phyloP scores from a whole-genome alignment of 2,888 invertebrate species.

The Lottia scabra region DNA sequence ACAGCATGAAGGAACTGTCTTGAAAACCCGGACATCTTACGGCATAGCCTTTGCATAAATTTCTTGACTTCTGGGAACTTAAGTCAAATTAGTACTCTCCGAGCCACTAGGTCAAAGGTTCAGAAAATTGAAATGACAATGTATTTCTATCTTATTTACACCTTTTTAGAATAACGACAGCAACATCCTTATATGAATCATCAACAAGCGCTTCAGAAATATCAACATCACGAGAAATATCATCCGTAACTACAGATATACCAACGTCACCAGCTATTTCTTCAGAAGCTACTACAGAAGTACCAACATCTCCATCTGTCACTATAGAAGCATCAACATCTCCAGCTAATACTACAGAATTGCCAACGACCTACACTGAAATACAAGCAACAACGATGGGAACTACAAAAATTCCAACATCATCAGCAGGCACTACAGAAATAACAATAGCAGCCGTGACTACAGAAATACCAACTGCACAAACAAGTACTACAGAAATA shows the following conservation, averaged over 20 bases:
- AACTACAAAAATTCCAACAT: background rate
- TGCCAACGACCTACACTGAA: background rate
- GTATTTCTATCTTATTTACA: too few relatives aligned
- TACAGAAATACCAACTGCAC: background rate
- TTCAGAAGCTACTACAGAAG: rapidly evolving
- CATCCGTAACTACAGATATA: background rate
- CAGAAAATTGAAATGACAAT: too few relatives aligned
- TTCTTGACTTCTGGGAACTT: too few relatives aligned
- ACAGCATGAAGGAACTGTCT: too few relatives aligned
- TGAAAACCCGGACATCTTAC: too few relatives aligned
- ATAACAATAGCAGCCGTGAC: background rate
- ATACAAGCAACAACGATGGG: background rate
- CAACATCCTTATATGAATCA: too few relatives aligned
- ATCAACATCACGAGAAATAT: too few relatives aligned
- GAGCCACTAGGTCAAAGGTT: too few relatives aligned
- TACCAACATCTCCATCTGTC: background rate
- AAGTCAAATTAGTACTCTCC: too few relatives aligned
- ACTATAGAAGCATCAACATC: background rate
- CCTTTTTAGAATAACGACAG: too few relatives aligned
- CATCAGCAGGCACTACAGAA: background rate
- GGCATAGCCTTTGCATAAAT: too few relatives aligned
- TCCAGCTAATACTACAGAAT: background rate
- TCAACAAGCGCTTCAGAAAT: too few relatives aligned
- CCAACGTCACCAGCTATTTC: background rate
- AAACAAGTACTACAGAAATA: background rate